Evolutionary conservation across 1,140 invertebrate genomes (phyloP), one percentile per base, ranked within the genome.

Genomic region (Brachionus rubens): DNA sequence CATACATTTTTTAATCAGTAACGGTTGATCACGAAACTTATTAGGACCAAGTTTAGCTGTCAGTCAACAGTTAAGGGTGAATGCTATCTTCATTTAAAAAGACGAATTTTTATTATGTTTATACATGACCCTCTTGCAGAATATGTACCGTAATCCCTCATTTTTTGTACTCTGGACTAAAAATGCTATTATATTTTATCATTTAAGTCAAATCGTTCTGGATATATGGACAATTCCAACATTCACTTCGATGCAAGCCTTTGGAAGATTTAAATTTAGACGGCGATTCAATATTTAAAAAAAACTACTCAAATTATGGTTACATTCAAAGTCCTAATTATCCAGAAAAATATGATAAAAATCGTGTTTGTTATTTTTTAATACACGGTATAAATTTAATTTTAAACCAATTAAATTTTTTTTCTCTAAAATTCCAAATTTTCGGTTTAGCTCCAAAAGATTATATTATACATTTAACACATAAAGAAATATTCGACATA

Each of bases 241-340:
- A 65, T 65, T 19, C 7, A 2, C n/a, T 43, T 16, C 19, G 24
- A 4, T 65, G 59, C 16, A 41, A 65, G 16, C 33, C 33, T 43
- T 14, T 65, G 14, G 59, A 65, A 65, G 43, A 65, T 12, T 65
- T 65, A 41, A 24, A 41, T 21, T 41, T 65, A n/a, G 59, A 43
- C 41, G 59, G 43, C 41, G 40, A 65, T 21, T 21, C 40, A 26
- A 19, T 14, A 9, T 65, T 24, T 26, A 26, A 24, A 43, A 65
- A 12, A 26, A 43, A 65, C 40, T 24, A 24, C 12, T 43, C 40
- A 24, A 7, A 21, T 12, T 3, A 26, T 12, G 59, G 59, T 21
- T 21, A 43, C 10, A 65, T 65, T 24, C 59, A 65, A 26, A 65
- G 59, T 26, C 59, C 59, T 24, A 65, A 43, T 24, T 65, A 43